Base-by-base conservation (phyloP, 2,888 invertebrate species). In the Drosophila testacea region DNA sequence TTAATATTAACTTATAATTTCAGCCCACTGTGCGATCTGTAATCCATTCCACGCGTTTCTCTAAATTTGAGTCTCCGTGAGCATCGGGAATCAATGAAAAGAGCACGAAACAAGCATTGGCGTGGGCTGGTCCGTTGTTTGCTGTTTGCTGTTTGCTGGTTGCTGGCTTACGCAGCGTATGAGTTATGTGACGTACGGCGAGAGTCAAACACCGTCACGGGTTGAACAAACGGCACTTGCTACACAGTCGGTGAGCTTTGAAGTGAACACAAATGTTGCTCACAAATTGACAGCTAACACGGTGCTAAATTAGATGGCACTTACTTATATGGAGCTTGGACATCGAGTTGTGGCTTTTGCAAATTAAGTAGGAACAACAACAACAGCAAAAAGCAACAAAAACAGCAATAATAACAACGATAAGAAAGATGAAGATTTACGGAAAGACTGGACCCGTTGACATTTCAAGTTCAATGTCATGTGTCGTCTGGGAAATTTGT, bases 261-360 rank as follows among this genome's bases (percentile, higher is more conserved):
- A 83, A 75, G 72, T 73, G 59, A 63, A 69, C 73, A 64, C 83
- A 73, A 72, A 74, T 83, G 70, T 70, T 44, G 69, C 64, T 68
- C 80, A 66, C 79, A 73, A 68, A 79, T 79, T 83, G 86, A 86
- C 83, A 83, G 81, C 67, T 75, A 73, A 83, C 83, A 83, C 61
- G 83, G 63, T 83, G 77, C 86, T 83, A 86, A 83, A 86, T 83
- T 77, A 83, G 86, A 86, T 73, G 82, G 54, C 69, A 54, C 77
- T 64, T 60, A 28, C 48, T 39, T 60, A 72, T 78, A 73, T 69
- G 81, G 78, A 42, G 27, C 52, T 48, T 46, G 36, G 46, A 42
- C 44, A 30, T 46, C 39, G 47, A 59, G 64, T 68, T 67, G 70
- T 42, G 32, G 55, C 44, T 34, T 60, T 73, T 68, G 75, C 72